A percentile compares a stretch with the other conserved stretches of the same genome.
phyloP scores from a whole-genome alignment of 2,113 vertebrate genomes.

The Onychostoma macrolepis region DNA sequence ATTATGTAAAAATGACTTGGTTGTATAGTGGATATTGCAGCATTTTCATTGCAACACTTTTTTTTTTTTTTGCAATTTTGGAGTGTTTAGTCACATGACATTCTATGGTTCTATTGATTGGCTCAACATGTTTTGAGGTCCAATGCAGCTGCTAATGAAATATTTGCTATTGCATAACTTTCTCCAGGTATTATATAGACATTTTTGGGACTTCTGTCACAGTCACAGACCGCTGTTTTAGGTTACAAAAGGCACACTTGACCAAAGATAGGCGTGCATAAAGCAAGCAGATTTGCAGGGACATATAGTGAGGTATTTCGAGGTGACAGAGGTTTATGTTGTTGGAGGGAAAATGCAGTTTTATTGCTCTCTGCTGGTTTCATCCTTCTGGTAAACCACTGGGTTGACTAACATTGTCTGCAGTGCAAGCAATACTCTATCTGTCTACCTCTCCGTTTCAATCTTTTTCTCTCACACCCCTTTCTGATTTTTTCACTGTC shows the following conservation, averaged over 20 bases:
- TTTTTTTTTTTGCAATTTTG: background rate
- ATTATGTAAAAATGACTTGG: slow-evolving; percentile 12
- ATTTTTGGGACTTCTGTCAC: background rate
- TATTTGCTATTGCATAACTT: background rate
- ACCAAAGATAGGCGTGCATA: background rate
- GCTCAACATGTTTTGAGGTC: background rate
- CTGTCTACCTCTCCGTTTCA: background rate
- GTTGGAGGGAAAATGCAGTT: background rate
- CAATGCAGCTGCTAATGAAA: background rate
- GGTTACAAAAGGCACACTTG: background rate
- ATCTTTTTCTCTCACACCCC: background rate
- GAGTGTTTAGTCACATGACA: background rate
- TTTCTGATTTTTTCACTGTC: background rate
- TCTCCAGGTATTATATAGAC: background rate
- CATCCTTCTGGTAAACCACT: slow-evolving; percentile 3
- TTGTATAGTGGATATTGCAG: background rate
- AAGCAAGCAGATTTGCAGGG: background rate
- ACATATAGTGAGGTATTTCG: background rate
- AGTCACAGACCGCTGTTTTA: background rate
- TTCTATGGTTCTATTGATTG: background rate
- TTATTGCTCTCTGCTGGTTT: slow-evolving; percentile 16
- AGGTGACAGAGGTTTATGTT: background rate
- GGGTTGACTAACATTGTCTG: background rate
- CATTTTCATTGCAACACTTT: background rate
- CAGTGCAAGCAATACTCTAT: background rate